A percentile compares a stretch with the other conserved stretches of the same genome.
Conservation (phyloP, 2,888 invertebrate species). For the Dynastes hyllus region DNA sequence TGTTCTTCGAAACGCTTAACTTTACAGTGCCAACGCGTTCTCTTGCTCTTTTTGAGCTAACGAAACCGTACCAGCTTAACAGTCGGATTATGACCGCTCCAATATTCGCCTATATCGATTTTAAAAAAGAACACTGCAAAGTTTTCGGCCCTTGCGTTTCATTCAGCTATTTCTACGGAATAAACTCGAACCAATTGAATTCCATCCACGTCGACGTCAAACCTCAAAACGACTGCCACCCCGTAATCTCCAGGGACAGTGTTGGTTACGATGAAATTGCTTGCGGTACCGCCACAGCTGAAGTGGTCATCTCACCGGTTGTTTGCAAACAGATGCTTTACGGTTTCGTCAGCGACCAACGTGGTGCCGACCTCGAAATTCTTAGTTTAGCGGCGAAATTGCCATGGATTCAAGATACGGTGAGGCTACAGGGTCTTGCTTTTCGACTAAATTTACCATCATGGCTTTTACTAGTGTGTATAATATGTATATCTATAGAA, state of each 20-base stretch:
- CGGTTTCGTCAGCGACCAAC: conserved; percentile 2
- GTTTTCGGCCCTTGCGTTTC: not conserved
- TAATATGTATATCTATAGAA: not conserved
- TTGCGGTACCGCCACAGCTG: not conserved
- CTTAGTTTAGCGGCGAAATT: not conserved
- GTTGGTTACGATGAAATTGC: not conserved
- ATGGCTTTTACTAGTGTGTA: not conserved
- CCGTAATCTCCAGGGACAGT: too few relatives aligned
- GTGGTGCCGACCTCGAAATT: not conserved
- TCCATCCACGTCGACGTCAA: not conserved
- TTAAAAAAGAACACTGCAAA: not conserved
- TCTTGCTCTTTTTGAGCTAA: not conserved
- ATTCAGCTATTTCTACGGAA: conserved; percentile 1
- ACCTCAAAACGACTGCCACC: not conserved
- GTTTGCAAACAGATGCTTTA: not conserved
- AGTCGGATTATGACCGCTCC: not conserved
- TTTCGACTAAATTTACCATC: not conserved
- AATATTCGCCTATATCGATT: not conserved
- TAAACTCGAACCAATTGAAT: not conserved
- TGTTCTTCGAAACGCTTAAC: conserved; percentile 4
- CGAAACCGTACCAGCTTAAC: not conserved
- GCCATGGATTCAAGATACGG: not conserved
- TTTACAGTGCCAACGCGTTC: not conserved
- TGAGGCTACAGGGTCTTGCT: not conserved
- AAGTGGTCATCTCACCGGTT: not conserved